A percentile compares a stretch with the other conserved stretches of the same genome.
These are phyloP conservation scores for Calameuta pallipes DNA, from an alignment of 2,888 invertebrate species.

Conservation along the genomic window DNA sequence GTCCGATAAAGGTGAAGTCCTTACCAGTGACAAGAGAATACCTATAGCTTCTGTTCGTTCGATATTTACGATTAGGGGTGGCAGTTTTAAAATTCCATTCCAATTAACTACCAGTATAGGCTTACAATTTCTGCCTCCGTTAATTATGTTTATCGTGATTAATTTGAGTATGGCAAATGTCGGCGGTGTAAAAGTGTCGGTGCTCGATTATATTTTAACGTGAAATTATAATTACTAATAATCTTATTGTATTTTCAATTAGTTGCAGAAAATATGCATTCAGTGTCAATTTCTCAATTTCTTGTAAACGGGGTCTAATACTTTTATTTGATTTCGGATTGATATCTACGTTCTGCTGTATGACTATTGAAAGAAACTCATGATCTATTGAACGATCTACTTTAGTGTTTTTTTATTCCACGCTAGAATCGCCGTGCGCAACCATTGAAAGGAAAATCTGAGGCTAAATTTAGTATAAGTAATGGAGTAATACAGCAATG, in stretches of 20 bases:
- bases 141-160: neutral
- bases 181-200: neutral
- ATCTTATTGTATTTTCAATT: neutral
- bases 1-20: neutral
- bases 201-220: neutral
- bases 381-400: neutral
- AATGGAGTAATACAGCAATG: neutral
- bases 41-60: neutral
- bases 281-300: neutral
- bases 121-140: neutral
- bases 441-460: neutral
- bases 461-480: neutral
- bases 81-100: neutral
- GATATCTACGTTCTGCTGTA: too few relatives aligned
- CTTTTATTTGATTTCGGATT: neutral
- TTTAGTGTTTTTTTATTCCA: neutral
- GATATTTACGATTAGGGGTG: neutral
- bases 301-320: neutral
- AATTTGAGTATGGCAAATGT: neutral
- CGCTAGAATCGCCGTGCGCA: neutral
- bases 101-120: neutral
- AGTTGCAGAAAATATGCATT: neutral
- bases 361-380: neutral
- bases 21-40: neutral
- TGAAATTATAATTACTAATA: neutral